Evolutionary conservation across 2,797 vertebrate species (phyloP).

Genomic region (Eidolon dupreanum): DNA sequence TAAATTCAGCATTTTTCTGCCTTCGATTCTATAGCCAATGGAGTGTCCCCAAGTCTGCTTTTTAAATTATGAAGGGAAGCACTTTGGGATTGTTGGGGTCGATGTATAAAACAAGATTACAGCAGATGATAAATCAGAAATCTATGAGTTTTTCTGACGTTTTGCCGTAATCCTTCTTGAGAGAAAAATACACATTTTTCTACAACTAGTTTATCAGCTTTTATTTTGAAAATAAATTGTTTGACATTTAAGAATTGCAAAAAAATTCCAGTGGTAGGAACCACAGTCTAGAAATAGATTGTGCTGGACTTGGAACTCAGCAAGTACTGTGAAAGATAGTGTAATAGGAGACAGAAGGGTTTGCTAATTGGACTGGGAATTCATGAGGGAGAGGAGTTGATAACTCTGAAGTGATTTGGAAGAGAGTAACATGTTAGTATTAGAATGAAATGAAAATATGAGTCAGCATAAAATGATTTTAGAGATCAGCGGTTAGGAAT

Average conservation of each 20-base stretch:
- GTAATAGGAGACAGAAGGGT: not conserved
- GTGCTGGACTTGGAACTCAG: constrained; percentile 66
- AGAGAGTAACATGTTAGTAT: constrained; percentile 40
- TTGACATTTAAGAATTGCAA: constrained; percentile 67
- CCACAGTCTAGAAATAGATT: constrained; percentile 63
- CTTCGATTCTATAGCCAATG: not conserved
- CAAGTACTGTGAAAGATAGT: constrained; percentile 60
- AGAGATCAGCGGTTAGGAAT: not conserved
- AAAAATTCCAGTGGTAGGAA: constrained; percentile 63
- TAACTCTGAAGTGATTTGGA: not conserved
- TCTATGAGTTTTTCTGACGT: not conserved
- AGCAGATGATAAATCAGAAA: not conserved
- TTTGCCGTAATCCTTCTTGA: constrained; percentile 15
- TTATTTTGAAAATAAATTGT: constrained; percentile 61
- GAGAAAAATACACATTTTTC: constrained; percentile 16
- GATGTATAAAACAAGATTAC: not conserved
- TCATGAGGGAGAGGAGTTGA: constrained; percentile 68
- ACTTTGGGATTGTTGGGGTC: not conserved
- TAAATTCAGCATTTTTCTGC: not conserved
- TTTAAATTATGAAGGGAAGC: not conserved
- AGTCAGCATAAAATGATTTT: not conserved
- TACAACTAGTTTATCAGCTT: constrained; percentile 40
- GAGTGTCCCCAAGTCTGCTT: not conserved
- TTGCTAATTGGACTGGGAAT: constrained; percentile 61
- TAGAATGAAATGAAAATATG: constrained; percentile 64